Percentiles rank a stretch among this genome's conserved stretches.
Evolutionary conservation across 2,797 vertebrate species (phyloP).

Genomic region (Chelmon rostratus): DNA sequence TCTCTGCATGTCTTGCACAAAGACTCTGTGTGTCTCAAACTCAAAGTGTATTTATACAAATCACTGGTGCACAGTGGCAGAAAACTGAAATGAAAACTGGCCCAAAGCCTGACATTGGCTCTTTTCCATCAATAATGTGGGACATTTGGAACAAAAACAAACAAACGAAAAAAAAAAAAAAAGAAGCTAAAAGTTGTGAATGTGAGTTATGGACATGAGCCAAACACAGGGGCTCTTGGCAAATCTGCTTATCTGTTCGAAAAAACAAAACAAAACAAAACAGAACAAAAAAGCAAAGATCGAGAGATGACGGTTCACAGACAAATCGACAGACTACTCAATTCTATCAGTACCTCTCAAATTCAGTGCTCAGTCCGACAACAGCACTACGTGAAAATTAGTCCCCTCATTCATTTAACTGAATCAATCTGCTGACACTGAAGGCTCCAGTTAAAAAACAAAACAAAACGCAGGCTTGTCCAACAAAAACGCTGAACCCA

Average conservation of each 20-base stretch:
- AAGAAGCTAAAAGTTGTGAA: conserved; percentile 70
- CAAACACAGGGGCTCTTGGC: conserved; percentile 63
- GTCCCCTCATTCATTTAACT: background rate
- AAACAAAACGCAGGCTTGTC: too few relatives aligned
- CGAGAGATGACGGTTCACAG: conserved; percentile 6
- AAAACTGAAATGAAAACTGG: conserved; percentile 58
- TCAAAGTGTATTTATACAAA: conserved; percentile 22
- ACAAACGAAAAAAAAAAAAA: conserved; percentile 2
- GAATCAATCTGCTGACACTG: background rate
- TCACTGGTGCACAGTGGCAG: conserved; percentile 31
- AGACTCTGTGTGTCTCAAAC: background rate
- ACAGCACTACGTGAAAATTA: background rate
- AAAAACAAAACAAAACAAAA: conserved; percentile 6
- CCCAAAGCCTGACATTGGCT: conserved; percentile 65
- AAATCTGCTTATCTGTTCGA: conserved; percentile 47
- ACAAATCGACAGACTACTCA: background rate
- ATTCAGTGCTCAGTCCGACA: background rate
- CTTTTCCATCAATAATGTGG: conserved; percentile 71
- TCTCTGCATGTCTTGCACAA: background rate
- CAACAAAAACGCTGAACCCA: background rate
- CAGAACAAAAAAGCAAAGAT: conserved; percentile 31
- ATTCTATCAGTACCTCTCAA: background rate
- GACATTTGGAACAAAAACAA: conserved; percentile 68
- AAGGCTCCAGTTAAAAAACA: background rate
- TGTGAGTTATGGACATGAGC: conserved; percentile 62